Conservation (phyloP, 1,140 invertebrate genomes). For the Frieseomelitta varia region DNA sequence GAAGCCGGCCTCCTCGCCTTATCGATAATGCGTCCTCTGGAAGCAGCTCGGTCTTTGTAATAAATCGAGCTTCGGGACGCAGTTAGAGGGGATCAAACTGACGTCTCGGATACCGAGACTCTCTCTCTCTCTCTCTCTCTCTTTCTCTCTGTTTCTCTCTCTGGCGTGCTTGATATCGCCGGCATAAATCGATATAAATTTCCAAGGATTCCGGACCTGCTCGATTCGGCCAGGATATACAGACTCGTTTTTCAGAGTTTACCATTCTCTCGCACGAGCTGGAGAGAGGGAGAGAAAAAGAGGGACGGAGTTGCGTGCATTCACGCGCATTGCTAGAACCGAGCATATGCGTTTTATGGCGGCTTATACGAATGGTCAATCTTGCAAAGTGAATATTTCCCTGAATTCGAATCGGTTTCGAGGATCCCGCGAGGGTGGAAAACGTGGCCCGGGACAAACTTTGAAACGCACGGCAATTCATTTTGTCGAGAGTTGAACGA, state of each 20-base stretch:
- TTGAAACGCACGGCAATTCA: constrained; percentile 8
- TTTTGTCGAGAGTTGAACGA: background rate
- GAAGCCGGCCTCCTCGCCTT: constrained; percentile 46
- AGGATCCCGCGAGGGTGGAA: background rate
- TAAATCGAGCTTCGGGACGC: constrained; percentile 63
- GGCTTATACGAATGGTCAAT: constrained; percentile 49
- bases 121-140: background rate
- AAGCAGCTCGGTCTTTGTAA: constrained; percentile 58
- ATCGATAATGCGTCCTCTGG: constrained; percentile 61
- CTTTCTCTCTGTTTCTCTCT: too few relatives aligned
- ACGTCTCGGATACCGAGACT: constrained; percentile 48
- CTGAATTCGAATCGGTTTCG: background rate
- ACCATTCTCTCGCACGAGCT: background rate
- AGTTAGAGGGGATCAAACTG: constrained; percentile 64
- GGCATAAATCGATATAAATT: constrained; percentile 66
- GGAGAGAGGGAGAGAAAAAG: too few relatives aligned
- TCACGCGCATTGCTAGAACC: background rate
- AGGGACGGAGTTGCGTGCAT: constrained; percentile 1
- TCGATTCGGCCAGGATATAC: constrained; percentile 48
- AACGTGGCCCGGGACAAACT: background rate
- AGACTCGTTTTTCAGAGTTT: constrained; percentile 40
- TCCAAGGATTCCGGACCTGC: constrained; percentile 48
- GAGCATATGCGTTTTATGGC: constrained; percentile 48
- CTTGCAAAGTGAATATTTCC: constrained; percentile 54
- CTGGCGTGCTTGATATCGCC: constrained; percentile 17